Conservation (phyloP, 2,888 invertebrate species). For the Rhagium mordax region DNA sequence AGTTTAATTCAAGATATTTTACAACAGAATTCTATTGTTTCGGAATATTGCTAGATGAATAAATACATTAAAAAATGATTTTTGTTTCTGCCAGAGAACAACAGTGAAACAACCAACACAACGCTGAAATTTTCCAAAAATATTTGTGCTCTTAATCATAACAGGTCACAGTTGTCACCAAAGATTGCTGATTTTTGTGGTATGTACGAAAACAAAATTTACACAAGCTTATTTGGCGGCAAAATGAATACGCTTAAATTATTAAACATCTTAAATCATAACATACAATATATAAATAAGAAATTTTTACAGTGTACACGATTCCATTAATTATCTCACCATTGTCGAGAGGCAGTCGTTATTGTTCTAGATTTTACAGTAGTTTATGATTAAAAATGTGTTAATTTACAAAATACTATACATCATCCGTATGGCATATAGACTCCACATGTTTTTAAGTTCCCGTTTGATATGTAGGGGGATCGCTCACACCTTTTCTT, state of each 20-base stretch:
- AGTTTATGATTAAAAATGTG: conserved; percentile 60
- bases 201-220: conserved; percentile 20
- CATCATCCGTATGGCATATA: conserved; percentile 61
- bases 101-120: conserved; percentile 39
- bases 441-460: conserved; percentile 56
- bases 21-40: conserved; percentile 39
- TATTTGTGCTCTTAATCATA: conserved; percentile 16
- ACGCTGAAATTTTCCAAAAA: conserved; percentile 10
- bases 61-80: conserved; percentile 52
- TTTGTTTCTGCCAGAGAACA: conserved; percentile 39
- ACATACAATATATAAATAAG: conserved; percentile 37
- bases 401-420: conserved; percentile 65
- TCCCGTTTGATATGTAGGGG: conserved; percentile 66
- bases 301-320: conserved; percentile 22
- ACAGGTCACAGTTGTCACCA: not conserved
- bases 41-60: conserved; percentile 65
- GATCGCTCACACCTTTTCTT: conserved; percentile 59
- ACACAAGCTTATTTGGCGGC: conserved; percentile 1
- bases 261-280: conserved; percentile 23
- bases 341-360: conserved; percentile 56
- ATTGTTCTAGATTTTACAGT: conserved; percentile 53
- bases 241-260: conserved; percentile 36
- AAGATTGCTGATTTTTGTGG: conserved; percentile 7
- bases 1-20: conserved; percentile 44
- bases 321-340: conserved; percentile 44